Evolutionary conservation across 2,888 invertebrate species (phyloP), one percentile per base, ranked within the genome.

Genomic region (Prenolepis imparis): DNA sequence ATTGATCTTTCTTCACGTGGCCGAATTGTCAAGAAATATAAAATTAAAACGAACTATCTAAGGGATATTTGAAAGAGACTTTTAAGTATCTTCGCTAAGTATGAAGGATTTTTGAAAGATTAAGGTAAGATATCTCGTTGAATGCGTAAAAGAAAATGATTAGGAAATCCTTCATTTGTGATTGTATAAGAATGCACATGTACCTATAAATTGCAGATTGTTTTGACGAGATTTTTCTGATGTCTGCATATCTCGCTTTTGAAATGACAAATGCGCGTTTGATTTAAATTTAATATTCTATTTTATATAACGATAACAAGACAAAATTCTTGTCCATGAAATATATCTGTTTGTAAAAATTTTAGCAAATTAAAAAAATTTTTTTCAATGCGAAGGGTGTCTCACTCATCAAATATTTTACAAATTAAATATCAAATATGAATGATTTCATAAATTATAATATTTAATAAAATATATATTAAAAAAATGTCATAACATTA

Each of bases 1-100:
- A 88, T 77, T 93, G 88, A 93, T 85, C 36, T 36, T 59, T 64
- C 0, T 1, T 52, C n/a, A 52, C n/a, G 18, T 68, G 8, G 24
- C 5, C 12, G 18, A 55, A 55, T 74, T 28, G 8, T 6, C 44
- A 18, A 66, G 28, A 73, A 36, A 57, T 12, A 36, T n/a, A 6
- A 66, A 24, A 15, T 61, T 5, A n/a, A n/a, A n/a, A 28, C 44
- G 15, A 74, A 15, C 18, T 8, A 24, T 64, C 15, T 44, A 41
- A 66, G 32, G 9, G n/a, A 41, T 9, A 6, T 74, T 44, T 39
- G 5, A n/a, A 64, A 9, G 3, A 74, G 15, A 8, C 64, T 32
- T 74, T 28, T 44, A 15, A 21, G 11, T 74, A 44, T 74, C 32
- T 74, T 12, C 24, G 61, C n/a, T 28, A 41, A 0, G 2, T 24